Evolutionary conservation across 1,140 invertebrate species (phyloP).

Genomic region (Penaeus chinensis): DNA sequence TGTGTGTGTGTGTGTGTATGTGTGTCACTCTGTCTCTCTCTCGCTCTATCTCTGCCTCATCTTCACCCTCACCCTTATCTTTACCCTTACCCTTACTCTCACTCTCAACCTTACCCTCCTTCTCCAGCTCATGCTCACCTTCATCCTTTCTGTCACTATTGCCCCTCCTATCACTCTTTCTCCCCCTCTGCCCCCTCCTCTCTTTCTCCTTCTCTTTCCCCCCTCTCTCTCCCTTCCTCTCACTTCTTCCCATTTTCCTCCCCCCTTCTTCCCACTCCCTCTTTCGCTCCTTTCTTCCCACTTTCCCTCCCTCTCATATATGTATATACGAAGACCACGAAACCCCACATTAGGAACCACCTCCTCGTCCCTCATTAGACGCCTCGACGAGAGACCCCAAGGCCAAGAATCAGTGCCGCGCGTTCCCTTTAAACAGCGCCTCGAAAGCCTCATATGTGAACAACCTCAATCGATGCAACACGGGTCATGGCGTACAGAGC

Average conservation of each 20-base stretch:
- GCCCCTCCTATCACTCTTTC: not conserved
- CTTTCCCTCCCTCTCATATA: slow-evolving; percentile 9
- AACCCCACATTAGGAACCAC: no score
- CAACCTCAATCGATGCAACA: no score
- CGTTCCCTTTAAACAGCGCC: no score
- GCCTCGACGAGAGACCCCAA: no score
- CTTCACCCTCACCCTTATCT: not conserved
- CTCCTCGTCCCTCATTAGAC: no score
- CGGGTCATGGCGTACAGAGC: no score
- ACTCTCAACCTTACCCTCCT: not conserved
- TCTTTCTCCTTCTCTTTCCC: not conserved
- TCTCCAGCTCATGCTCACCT: not conserved
- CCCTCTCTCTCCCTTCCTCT: not conserved
- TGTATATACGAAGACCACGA: no score
- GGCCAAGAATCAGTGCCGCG: no score
- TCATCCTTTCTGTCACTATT: not conserved
- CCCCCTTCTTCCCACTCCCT: not conserved
- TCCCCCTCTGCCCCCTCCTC: slow-evolving; percentile 2
- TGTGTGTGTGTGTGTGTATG: not conserved
- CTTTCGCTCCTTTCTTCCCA: not conserved
- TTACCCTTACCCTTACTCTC: not conserved
- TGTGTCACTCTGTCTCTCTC: not conserved
- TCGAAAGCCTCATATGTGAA: no score
- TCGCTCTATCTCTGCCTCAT: not conserved
- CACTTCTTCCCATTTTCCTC: not conserved